phyloP scores from a whole-genome alignment of 64 coral and sea anemone genomes.

The Pocillopora damicornis region DNA sequence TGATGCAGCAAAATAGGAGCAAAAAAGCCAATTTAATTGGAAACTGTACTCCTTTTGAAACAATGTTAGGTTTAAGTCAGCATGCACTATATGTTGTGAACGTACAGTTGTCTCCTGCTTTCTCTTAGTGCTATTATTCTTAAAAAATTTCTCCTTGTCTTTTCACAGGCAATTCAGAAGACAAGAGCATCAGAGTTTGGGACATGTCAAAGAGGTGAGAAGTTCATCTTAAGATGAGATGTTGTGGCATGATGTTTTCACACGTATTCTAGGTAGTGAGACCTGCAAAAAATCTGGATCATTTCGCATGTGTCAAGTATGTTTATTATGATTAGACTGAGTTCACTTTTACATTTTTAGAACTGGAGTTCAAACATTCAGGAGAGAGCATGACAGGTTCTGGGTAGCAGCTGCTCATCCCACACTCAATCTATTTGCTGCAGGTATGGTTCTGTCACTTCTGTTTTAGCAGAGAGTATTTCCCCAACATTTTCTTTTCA shows the following conservation, averaged over 20 bases:
- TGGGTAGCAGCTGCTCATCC: conserved; percentile 95
- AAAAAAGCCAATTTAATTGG: no score
- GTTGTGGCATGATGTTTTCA: no score
- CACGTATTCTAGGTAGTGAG: not conserved
- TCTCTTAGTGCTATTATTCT: not conserved
- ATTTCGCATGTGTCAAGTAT: not conserved
- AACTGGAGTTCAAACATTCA: conserved; percentile 97
- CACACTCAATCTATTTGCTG: conserved; percentile 94
- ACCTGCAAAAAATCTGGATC: no score
- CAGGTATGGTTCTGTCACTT: conserved; percentile 52
- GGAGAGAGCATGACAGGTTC: conserved; percentile 95
- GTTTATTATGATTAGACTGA: not conserved
- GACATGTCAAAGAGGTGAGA: conserved; percentile 98
- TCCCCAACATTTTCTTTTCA: no score
- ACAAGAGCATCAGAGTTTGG: conserved; percentile 99
- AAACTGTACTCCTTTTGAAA: no score
- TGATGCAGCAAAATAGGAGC: no score
- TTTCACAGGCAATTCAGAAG: conserved; percentile 88
- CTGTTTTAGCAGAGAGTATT: no score
- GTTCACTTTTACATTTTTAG: conserved; percentile 35
- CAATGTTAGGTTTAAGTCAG: no score
- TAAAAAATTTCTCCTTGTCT: not conserved
- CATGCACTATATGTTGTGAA: no score
- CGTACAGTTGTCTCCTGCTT: no score
- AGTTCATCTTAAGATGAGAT: not conserved